phyloP scores from a whole-genome alignment of 2,888 invertebrate genomes.

The Nephrocerus scutellatus region DNA sequence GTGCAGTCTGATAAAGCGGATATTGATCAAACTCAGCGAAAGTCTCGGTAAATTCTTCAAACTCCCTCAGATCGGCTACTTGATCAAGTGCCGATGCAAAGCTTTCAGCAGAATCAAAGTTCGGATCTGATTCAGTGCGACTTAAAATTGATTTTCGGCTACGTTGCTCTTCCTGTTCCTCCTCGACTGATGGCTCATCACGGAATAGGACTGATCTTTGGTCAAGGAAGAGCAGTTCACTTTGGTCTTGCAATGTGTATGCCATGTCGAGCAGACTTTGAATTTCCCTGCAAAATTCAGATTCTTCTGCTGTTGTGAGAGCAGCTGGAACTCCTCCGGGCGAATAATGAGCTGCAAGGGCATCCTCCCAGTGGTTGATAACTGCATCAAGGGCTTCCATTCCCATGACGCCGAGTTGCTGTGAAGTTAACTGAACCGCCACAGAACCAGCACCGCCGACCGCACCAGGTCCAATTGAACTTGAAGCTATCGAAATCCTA shows the following conservation, averaged over 20 bases:
- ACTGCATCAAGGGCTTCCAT: slow-evolving; percentile 90
- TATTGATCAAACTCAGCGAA: slow-evolving; percentile 73
- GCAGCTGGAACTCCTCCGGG: slow-evolving; percentile 51
- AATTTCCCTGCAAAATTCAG: slow-evolving; percentile 75
- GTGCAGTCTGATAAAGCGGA: slow-evolving; percentile 76
- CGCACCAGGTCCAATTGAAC: slow-evolving; percentile 55
- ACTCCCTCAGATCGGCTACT: slow-evolving; percentile 80
- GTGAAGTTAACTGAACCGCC: slow-evolving; percentile 67
- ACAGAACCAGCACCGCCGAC: slow-evolving; percentile 32
- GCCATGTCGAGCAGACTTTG: slow-evolving; percentile 77
- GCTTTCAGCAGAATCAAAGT: slow-evolving; percentile 86
- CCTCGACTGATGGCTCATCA: slow-evolving; percentile 61
- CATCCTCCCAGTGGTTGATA: slow-evolving; percentile 93
- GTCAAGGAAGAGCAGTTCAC: slow-evolving; percentile 80
- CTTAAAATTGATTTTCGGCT: slow-evolving; percentile 37
- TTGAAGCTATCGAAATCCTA: slow-evolving; percentile 61
- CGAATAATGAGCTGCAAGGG: slow-evolving; percentile 68
- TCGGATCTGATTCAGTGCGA: slow-evolving; percentile 49
- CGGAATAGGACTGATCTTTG: slow-evolving; percentile 81
- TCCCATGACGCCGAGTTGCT: slow-evolving; percentile 84
- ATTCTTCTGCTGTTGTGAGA: slow-evolving; percentile 75
- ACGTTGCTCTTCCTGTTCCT: slow-evolving; percentile 35
- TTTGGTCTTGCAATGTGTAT: slow-evolving; percentile 76
- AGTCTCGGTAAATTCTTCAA: slow-evolving; percentile 75
- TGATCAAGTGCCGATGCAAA: slow-evolving; percentile 94